phyloP scores from a whole-genome alignment of 2,888 invertebrate species.

The Eupithecia insigniata region DNA sequence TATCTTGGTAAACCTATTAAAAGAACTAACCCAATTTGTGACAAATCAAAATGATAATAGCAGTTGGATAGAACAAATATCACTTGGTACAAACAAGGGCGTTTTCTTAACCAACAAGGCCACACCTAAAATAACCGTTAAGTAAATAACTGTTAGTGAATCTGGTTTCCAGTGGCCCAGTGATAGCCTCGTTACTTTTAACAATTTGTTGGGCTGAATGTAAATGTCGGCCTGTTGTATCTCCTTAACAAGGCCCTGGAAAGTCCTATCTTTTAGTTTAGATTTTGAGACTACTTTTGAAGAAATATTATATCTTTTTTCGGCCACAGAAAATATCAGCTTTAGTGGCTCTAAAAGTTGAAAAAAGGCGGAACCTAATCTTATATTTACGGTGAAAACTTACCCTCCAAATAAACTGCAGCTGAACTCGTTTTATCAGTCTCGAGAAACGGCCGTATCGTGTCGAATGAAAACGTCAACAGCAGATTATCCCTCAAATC shows the following conservation, averaged over 20 bases:
- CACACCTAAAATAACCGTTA: slow-evolving; percentile 39
- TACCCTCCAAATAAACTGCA: slow-evolving; percentile 90
- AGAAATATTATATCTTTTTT: slow-evolving; percentile 32
- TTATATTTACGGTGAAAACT: slow-evolving; percentile 70
- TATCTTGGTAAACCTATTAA: not conserved
- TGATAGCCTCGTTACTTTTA: slow-evolving; percentile 43
- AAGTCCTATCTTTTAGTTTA: slow-evolving; percentile 22
- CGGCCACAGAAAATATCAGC: slow-evolving; percentile 33
- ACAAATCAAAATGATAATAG: slow-evolving; percentile 15
- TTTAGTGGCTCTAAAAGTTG: slow-evolving; percentile 19
- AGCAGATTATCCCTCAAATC: slow-evolving; percentile 91
- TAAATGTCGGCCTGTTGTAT: slow-evolving; percentile 40
- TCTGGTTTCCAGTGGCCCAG: slow-evolving; percentile 35
- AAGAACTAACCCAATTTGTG: slow-evolving; percentile 1
- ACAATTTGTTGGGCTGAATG: slow-evolving; percentile 43
- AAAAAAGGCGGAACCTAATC: not conserved
- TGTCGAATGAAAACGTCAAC: slow-evolving; percentile 89
- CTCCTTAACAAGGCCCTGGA: slow-evolving; percentile 30
- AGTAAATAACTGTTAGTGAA: slow-evolving; percentile 39
- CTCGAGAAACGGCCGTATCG: slow-evolving; percentile 88
- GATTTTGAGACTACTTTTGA: slow-evolving; percentile 24
- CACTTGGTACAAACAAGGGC: slow-evolving; percentile 18
- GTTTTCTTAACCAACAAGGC: slow-evolving; percentile 15
- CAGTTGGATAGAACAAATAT: slow-evolving; percentile 23
- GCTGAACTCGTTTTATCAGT: slow-evolving; percentile 89